Percentiles rank a stretch among this genome's conserved stretches.
Evolutionary conservation across 2,113 vertebrate genomes (phyloP).

Genomic region (Gymnogyps californianus): DNA sequence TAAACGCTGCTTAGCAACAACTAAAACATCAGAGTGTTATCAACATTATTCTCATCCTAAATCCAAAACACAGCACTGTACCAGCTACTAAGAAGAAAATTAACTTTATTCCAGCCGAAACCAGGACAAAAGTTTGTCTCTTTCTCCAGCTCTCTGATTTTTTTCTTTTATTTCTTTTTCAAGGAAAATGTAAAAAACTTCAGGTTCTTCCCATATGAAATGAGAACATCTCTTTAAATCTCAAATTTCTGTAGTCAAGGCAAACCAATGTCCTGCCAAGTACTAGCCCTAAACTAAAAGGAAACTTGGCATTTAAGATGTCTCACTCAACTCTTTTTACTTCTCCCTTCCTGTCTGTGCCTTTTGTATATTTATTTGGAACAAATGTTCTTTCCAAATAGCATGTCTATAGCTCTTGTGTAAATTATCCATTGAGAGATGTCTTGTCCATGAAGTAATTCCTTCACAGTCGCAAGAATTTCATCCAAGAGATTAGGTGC

Average conservation of each 20-base stretch:
- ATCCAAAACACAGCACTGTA: too few species aligned
- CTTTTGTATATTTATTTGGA: constrained; percentile 34
- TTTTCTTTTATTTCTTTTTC: not conserved
- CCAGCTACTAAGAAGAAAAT: too few species aligned
- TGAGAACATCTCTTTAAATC: not conserved
- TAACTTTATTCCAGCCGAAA: not conserved
- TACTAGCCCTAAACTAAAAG: constrained; percentile 31
- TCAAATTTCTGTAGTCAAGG: constrained; percentile 16
- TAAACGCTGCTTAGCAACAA: too few species aligned
- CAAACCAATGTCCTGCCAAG: constrained; percentile 16
- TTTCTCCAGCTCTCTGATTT: not conserved
- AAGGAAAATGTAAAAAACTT: not conserved
- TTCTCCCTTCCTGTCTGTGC: constrained; percentile 6
- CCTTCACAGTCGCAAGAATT: not conserved
- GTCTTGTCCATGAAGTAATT: not conserved
- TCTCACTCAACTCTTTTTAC: not conserved
- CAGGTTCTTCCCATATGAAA: not conserved
- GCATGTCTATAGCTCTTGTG: not conserved
- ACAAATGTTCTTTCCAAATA: constrained; percentile 7
- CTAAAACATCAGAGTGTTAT: too few species aligned
- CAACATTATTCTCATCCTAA: too few species aligned
- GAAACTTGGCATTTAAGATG: constrained; percentile 39
- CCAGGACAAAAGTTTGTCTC: not conserved
- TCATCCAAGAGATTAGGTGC: not conserved
- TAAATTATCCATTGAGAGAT: not conserved